Evolutionary conservation across 2,797 vertebrate species (phyloP).

Genomic region (Lithobates sylvaticus): DNA sequence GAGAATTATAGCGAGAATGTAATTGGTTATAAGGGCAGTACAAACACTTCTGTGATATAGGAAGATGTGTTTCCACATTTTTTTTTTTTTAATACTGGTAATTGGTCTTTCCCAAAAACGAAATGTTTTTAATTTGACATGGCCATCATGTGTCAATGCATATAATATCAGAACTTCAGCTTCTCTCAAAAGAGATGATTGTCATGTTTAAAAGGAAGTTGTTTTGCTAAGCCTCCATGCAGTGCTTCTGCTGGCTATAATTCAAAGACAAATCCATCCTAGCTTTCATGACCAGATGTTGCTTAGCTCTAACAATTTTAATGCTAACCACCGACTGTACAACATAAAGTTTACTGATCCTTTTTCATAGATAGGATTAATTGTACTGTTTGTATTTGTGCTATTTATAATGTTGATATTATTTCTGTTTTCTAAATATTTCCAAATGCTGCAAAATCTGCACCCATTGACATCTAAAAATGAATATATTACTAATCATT

Average conservation of each 20-base stretch:
- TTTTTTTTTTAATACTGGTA: too few species aligned
- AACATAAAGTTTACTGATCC: conserved; percentile 24
- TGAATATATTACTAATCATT: too few species aligned
- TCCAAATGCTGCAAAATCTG: neutral
- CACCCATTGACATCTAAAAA: too few species aligned
- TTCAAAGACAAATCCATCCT: conserved; percentile 5
- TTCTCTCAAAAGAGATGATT: neutral
- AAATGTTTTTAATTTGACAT: too few species aligned
- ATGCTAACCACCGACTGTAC: conserved; percentile 2
- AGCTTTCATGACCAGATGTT: conserved; percentile 42
- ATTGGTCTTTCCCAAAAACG: too few species aligned
- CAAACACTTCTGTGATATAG: too few species aligned
- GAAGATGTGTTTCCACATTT: too few species aligned
- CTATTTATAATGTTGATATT: neutral
- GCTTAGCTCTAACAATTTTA: conserved; percentile 5
- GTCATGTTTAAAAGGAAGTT: neutral
- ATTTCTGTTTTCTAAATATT: neutral
- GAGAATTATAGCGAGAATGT: too few species aligned
- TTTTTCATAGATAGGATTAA: conserved; percentile 3
- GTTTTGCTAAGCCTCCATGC: neutral
- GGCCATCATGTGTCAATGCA: too few species aligned
- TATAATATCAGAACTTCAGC: too few species aligned
- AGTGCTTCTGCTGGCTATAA: conserved; percentile 4
- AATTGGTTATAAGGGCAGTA: too few species aligned
- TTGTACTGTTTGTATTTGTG: neutral